Base-by-base conservation (phyloP, 2,888 invertebrate genomes). In the Allophyes oxyacanthae region DNA sequence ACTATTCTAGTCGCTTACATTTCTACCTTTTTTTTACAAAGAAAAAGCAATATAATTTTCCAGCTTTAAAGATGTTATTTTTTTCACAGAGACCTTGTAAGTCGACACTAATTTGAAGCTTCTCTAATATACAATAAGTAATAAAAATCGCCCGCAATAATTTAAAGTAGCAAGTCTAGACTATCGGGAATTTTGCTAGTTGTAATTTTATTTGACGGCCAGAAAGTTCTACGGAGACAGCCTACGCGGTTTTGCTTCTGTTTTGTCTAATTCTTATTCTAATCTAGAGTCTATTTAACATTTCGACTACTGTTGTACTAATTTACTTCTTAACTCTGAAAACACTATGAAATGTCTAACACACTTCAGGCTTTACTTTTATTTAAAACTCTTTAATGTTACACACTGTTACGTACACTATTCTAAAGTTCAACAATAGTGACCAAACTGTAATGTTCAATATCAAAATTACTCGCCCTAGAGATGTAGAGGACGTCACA, bases 381-480 rank as follows among this genome's bases (percentile, higher is more conserved):
- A 75, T 67, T 28, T 73, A 78, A 78, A 75, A 77, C 4, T 81
- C 82, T 82, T 80, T 75, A 82, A 82, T 73, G 73, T 81, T 83
- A 85, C 82, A 77, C 77, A 75, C 66, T 54, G 69, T 54, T 70
- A 20, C 20, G 20, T 90, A 91, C 64, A 70, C 92, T 92, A 92
- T 87, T 83, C 92, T 92, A 93, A 82, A 66, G 73, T 82, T 81
- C 82, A 86, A 84, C 83, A 76, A 78, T 83, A 84, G 72, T 83
- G 81, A 84, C 83, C 82, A 90, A 91, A 89, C 82, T 84, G 81
- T 83, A 87, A 89, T 86, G 86, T 89, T 90, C 83, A 87, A 87
- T 88, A 83, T 81, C 84, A 89, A 91, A 89, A 77, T 94, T 94
- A 94, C 94, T 94, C 93, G 94, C 94, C 93, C 92, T 92, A 92